phyloP scores from a whole-genome alignment of 2,888 invertebrate species.

The Tetropium fuscum region DNA sequence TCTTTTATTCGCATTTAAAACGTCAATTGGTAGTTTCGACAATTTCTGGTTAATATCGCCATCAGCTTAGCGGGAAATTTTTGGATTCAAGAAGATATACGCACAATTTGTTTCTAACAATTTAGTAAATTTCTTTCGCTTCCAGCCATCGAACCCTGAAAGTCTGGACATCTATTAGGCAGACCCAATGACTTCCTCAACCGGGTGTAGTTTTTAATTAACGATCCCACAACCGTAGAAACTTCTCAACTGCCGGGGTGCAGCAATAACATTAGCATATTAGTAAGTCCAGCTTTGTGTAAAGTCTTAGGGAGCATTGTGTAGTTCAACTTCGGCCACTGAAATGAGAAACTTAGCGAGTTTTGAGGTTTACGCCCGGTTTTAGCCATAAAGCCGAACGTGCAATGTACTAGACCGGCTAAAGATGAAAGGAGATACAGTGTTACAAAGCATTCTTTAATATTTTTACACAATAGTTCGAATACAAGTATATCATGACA shows the following conservation, averaged over 20 bases:
- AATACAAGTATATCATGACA: too few species aligned
- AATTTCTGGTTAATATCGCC: too few species aligned
- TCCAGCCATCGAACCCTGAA: too few species aligned
- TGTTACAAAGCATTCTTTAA: constrained; percentile 2
- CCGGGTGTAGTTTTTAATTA: constrained; percentile 24
- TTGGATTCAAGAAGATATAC: too few species aligned
- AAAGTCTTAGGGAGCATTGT: constrained; percentile 36
- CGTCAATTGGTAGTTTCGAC: too few species aligned
- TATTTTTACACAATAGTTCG: too few species aligned
- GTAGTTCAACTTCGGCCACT: constrained; percentile 23
- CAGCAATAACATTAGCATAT: constrained; percentile 45
- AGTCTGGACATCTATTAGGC: too few species aligned
- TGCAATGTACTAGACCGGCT: constrained; percentile 2
- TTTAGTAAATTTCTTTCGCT: too few species aligned
- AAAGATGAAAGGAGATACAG: neutral
- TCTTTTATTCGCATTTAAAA: too few species aligned
- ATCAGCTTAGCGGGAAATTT: too few species aligned
- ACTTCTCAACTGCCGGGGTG: constrained; percentile 19
- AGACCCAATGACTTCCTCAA: constrained; percentile 16
- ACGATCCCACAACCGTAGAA: constrained; percentile 2
- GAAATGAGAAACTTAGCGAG: constrained; percentile 18
- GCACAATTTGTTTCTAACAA: too few species aligned
- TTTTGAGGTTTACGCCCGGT: constrained; percentile 19
- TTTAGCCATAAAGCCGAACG: neutral
- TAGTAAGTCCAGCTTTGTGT: constrained; percentile 42